Evolutionary conservation across 2,113 vertebrate genomes (phyloP).

Genomic region (Mus musculus): DNA sequence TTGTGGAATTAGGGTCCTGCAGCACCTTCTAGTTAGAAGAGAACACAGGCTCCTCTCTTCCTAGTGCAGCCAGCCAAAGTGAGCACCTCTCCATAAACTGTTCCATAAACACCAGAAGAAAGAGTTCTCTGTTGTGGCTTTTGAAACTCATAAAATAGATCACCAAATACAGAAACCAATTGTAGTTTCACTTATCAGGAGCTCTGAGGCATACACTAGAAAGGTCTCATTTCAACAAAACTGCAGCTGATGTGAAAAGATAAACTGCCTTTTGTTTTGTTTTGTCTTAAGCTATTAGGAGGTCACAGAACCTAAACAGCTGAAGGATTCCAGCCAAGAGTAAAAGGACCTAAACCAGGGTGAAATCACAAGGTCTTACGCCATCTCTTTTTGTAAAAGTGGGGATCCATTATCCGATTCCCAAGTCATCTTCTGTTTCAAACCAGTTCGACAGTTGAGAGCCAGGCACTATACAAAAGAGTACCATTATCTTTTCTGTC

Average conservation of each 20-base stretch:
- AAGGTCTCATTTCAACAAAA: slow-evolving; percentile 72
- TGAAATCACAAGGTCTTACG: slow-evolving; percentile 62
- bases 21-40: neutral
- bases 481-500: slow-evolving; percentile 10
- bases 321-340: slow-evolving; percentile 50
- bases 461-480: slow-evolving; percentile 51
- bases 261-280: slow-evolving; percentile 47
- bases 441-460: slow-evolving; percentile 52
- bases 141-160: slow-evolving; percentile 63
- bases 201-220: slow-evolving; percentile 16
- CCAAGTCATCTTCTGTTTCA: slow-evolving; percentile 70
- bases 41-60: neutral
- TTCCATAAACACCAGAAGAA: slow-evolving; percentile 55
- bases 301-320: slow-evolving; percentile 59
- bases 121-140: slow-evolving; percentile 67
- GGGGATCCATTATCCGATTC: slow-evolving; percentile 34
- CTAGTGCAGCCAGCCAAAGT: neutral
- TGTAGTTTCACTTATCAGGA: slow-evolving; percentile 61
- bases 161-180: slow-evolving; percentile 58
- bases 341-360: slow-evolving; percentile 51
- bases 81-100: neutral
- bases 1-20: neutral
- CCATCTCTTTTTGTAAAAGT: slow-evolving; percentile 64
- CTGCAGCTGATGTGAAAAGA: slow-evolving; percentile 60
- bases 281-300: slow-evolving; percentile 60